Conservation (phyloP, 2,888 invertebrate genomes). For the Morinoia aosen region DNA sequence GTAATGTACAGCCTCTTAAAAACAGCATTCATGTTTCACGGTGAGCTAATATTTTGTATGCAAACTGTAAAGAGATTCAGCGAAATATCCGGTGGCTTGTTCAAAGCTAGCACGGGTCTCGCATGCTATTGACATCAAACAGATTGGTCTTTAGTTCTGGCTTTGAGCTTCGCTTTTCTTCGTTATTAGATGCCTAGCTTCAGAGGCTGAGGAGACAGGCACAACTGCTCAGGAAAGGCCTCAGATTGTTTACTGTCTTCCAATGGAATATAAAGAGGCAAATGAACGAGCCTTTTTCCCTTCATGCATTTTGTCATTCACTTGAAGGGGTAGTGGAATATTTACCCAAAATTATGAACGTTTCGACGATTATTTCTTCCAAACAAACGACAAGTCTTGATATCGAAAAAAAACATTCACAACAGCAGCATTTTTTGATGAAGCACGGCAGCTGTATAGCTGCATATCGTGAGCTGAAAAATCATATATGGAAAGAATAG, state of each 20-base stretch:
- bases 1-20: too few relatives aligned
- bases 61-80: not conserved
- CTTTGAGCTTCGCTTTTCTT: not conserved
- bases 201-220: not conserved
- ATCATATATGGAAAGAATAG: too few relatives aligned
- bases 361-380: too few relatives aligned
- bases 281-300: not conserved
- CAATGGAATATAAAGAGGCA: not conserved
- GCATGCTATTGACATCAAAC: conserved; percentile 20
- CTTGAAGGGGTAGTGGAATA: not conserved
- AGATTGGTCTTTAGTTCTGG: not conserved
- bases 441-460: too few relatives aligned
- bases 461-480: too few relatives aligned
- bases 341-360: not conserved
- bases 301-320: not conserved
- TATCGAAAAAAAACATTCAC: too few relatives aligned
- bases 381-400: too few relatives aligned
- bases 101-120: not conserved
- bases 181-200: conserved; percentile 28
- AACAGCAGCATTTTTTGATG: too few relatives aligned
- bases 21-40: not conserved
- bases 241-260: not conserved
- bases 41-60: not conserved
- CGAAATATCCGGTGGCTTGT: not conserved
- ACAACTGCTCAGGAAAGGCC: not conserved